Conservation (phyloP, 2,797 vertebrate species). For the Acanthopagrus latus region DNA sequence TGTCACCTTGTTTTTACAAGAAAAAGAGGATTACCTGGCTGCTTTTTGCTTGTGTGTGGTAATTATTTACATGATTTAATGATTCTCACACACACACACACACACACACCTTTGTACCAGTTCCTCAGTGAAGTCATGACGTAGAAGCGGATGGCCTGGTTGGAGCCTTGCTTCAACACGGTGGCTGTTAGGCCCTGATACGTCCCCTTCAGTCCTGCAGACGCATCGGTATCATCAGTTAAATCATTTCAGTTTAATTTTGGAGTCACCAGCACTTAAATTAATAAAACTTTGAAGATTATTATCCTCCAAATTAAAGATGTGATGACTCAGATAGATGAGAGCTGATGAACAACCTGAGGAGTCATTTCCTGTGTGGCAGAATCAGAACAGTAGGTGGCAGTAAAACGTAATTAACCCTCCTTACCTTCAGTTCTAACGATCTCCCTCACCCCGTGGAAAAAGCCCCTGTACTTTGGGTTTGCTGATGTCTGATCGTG, state of each 20-base stretch:
- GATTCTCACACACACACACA: too few relatives aligned
- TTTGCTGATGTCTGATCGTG: conserved; percentile 95
- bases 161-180: conserved; percentile 95
- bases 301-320: conserved; percentile 15
- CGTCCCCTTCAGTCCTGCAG: conserved; percentile 91
- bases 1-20: conserved; percentile 84
- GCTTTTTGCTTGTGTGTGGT: neutral
- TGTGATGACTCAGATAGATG: neutral
- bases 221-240: neutral
- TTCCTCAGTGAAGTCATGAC: conserved; percentile 97
- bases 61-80: neutral
- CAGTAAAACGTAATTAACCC: neutral
- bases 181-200: conserved; percentile 97
- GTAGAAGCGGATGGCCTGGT: conserved; percentile 97
- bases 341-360: neutral
- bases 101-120: conserved; percentile 94
- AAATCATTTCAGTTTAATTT: neutral
- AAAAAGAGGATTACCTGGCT: neutral
- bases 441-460: conserved; percentile 95
- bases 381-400: conserved; percentile 32
- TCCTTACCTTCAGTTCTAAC: conserved; percentile 90
- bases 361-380: neutral
- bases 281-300: neutral
- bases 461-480: conserved; percentile 95
- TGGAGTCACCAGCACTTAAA: neutral